Evolutionary conservation across 2,113 vertebrate genomes (phyloP).

Genomic region (Dipodomys merriami): DNA sequence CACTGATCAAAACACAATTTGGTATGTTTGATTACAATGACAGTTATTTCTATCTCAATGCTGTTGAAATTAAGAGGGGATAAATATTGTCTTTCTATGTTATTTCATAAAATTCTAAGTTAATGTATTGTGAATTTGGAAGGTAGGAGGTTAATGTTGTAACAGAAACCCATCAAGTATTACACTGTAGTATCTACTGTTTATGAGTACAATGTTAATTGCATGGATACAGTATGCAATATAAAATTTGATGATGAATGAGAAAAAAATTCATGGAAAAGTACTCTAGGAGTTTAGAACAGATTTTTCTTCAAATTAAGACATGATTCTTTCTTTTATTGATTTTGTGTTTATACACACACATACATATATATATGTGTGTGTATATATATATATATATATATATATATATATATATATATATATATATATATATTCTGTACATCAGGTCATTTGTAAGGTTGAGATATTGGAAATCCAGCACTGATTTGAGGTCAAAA

Average conservation of each 20-base stretch:
- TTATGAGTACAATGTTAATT: background rate
- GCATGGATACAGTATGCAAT: background rate
- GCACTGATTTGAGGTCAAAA: background rate
- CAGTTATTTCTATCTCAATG: background rate
- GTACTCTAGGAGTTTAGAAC: too few relatives aligned
- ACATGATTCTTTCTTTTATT: background rate
- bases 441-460: background rate
- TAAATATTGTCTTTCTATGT: background rate
- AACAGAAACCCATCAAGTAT: background rate
- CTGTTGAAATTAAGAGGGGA: background rate
- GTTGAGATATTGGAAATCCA: rapidly evolving
- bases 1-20: background rate
- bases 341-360: too few relatives aligned
- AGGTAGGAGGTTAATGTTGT: background rate
- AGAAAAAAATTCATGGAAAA: background rate
- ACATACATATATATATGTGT: too few relatives aligned
- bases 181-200: background rate
- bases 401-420: too few relatives aligned
- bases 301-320: background rate
- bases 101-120: background rate
- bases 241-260: background rate
- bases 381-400: too few relatives aligned
- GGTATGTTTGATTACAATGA: background rate
- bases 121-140: background rate
- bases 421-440: background rate